phyloP scores from a whole-genome alignment of 2,113 vertebrate species.

The Colius striatus region DNA sequence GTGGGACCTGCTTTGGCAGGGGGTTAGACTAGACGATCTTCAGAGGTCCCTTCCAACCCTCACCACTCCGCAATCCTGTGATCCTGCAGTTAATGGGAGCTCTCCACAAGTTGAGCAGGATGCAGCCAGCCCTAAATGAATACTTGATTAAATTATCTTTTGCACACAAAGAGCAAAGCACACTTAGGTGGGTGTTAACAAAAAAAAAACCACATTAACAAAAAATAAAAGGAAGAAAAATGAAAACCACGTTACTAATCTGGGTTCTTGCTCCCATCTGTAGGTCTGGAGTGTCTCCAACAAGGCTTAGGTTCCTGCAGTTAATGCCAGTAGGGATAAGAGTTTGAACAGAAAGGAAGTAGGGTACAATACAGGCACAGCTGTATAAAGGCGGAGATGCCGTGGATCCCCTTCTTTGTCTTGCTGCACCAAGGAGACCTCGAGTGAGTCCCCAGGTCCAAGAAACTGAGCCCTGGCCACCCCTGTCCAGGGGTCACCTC shows the following conservation, averaged over 20 bases:
- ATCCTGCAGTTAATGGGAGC: background rate
- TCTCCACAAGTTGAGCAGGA: background rate
- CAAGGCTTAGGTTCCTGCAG: background rate
- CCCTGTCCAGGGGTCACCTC: background rate
- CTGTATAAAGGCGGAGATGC: background rate
- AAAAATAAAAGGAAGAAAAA: too few relatives aligned
- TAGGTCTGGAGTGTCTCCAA: background rate
- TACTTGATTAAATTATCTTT: background rate
- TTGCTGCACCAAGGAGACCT: background rate
- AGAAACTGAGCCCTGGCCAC: background rate
- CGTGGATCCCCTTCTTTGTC: accelerated
- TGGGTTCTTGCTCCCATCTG: background rate
- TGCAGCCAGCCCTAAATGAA: background rate
- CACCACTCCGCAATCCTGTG: too few relatives aligned
- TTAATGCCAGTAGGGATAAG: background rate
- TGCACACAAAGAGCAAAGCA: background rate
- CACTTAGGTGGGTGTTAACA: background rate
- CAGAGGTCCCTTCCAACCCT: too few relatives aligned
- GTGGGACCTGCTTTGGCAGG: too few relatives aligned
- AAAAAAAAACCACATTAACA: background rate
- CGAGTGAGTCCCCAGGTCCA: accelerated
- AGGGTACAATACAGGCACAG: background rate
- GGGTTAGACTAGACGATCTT: too few relatives aligned
- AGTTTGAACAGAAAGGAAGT: background rate
- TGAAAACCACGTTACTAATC: background rate